phyloP scores from a whole-genome alignment of 2,797 vertebrate genomes.

The Cheirogaleus major region DNA sequence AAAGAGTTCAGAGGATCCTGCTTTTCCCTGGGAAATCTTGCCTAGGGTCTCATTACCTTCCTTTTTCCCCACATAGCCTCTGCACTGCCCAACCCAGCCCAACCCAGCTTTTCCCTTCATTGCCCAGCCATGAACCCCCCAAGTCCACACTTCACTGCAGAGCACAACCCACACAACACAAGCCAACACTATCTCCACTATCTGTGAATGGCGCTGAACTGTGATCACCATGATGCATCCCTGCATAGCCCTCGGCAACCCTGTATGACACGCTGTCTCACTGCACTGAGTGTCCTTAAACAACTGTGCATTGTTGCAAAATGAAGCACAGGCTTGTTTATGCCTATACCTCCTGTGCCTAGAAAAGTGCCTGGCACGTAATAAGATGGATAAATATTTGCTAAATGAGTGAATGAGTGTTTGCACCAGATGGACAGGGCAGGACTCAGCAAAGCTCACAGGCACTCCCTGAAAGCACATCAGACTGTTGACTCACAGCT shows the following conservation, averaged over 20 bases:
- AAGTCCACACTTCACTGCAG: background rate
- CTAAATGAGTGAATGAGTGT: background rate
- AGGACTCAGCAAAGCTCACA: background rate
- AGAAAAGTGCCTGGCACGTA: background rate
- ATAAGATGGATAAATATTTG: background rate
- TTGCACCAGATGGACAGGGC: background rate
- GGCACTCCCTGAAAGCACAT: background rate
- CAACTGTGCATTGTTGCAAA: rapidly evolving
- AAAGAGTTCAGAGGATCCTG: background rate
- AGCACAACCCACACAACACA: background rate
- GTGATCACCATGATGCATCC: rapidly evolving
- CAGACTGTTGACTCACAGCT: background rate
- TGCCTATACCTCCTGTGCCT: background rate
- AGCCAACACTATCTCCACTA: rapidly evolving
- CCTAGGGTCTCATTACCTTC: background rate
- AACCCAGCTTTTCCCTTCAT: rapidly evolving
- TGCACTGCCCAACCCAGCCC: background rate
- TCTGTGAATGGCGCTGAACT: no score
- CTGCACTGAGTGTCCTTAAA: rapidly evolving
- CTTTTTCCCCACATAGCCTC: background rate
- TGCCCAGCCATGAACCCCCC: background rate
- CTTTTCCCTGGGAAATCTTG: background rate
- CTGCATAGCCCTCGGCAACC: background rate
- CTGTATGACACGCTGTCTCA: rapidly evolving
- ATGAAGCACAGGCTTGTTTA: background rate